Percentiles rank a stretch among this genome's conserved stretches.
These are phyloP conservation scores for Thera obeliscata DNA, from an alignment of 2,888 invertebrate species.

Conservation along the genomic window DNA sequence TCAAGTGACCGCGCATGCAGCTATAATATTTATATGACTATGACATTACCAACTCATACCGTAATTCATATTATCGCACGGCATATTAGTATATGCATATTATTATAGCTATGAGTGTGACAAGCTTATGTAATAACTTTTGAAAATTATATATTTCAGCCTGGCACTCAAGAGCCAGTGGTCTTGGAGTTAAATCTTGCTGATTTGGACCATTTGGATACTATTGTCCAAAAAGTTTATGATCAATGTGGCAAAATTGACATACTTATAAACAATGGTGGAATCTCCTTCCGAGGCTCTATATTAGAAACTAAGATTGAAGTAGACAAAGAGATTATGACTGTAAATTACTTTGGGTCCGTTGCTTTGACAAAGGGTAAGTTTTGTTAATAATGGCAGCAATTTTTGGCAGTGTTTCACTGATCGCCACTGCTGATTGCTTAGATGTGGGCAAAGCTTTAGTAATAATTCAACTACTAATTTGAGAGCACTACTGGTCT, in stretches of 20 bases:
- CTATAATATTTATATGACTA: no score
- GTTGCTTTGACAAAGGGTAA: conserved; percentile 95
- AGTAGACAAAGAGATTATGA: conserved; percentile 95
- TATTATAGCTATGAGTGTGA: no score
- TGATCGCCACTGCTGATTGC: no score
- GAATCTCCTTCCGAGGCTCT: conserved; percentile 92
- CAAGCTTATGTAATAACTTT: not conserved
- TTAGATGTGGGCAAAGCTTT: no score
- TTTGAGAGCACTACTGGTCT: no score
- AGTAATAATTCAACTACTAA: no score
- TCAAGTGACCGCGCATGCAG: no score
- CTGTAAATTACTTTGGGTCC: conserved; percentile 97
- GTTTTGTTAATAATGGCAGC: not conserved
- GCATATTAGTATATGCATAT: not conserved
- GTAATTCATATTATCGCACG: no score
- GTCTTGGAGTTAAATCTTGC: conserved; percentile 90
- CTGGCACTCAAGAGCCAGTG: conserved; percentile 87
- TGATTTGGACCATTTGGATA: conserved; percentile 86
- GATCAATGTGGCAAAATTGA: conserved; percentile 91
- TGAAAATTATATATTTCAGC: conserved; percentile 40
- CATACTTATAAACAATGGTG: conserved; percentile 96
- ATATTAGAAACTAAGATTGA: conserved; percentile 90
- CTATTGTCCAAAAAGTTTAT: conserved; percentile 87
- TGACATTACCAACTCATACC: no score
- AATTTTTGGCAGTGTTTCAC: no score